Conservation (phyloP, 2,888 invertebrate species). For the Homarus gammarus region DNA sequence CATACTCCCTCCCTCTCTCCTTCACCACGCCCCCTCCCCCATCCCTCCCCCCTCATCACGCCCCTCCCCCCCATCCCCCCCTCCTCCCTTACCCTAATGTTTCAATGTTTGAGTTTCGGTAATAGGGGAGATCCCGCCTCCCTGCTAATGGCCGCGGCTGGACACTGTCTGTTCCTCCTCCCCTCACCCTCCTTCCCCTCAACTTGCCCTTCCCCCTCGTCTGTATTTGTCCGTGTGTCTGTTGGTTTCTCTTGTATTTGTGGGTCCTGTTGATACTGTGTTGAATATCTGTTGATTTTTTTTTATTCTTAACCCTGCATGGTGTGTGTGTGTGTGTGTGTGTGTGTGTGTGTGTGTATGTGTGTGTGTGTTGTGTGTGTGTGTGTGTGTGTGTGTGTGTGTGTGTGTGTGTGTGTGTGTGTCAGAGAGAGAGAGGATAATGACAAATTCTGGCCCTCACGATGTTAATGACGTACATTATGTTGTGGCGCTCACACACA, state of each 20-base stretch:
- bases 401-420: too few species aligned
- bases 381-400: too few species aligned
- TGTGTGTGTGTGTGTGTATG: too few species aligned
- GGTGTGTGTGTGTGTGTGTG: too few species aligned
- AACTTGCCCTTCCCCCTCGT: neutral
- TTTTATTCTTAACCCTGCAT: too few species aligned
- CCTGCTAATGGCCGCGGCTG: conserved; percentile 40
- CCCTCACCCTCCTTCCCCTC: neutral
- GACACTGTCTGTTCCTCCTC: conserved; percentile 19
- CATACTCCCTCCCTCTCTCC: neutral
- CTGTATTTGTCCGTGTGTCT: neutral
- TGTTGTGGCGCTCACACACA: too few species aligned
- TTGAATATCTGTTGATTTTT: too few species aligned
- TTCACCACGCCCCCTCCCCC: too few species aligned
- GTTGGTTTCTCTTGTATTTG: neutral
- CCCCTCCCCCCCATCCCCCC: conserved; percentile 17
- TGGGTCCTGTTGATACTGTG: too few species aligned
- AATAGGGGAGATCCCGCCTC: conserved; percentile 35
- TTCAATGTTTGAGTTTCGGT: conserved; percentile 60
- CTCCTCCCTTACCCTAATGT: conserved; percentile 45
- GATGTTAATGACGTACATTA: too few species aligned
- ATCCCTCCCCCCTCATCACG: neutral
- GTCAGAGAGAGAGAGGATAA: neutral
- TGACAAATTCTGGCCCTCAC: too few species aligned
- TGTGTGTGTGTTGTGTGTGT: too few species aligned